Evolutionary conservation across 1,140 invertebrate genomes (phyloP).

Genomic region (Brachionus calyciflorus): DNA sequence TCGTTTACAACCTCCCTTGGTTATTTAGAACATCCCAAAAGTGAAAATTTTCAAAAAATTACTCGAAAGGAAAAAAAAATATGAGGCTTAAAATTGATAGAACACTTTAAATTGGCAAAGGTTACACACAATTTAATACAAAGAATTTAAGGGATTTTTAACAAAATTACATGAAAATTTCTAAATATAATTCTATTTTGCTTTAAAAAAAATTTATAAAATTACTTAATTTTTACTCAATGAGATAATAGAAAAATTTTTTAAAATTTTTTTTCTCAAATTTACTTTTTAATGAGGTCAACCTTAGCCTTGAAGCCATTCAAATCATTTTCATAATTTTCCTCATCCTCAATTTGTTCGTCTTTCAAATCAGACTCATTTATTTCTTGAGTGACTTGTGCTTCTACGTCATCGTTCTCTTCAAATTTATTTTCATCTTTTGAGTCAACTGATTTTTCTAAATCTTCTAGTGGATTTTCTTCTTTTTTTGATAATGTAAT

Average conservation of each 20-base stretch:
- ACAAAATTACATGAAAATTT: not conserved
- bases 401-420: constrained; percentile 48
- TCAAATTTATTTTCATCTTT: constrained; percentile 48
- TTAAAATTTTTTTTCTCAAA: not conserved
- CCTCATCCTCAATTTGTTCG: not conserved
- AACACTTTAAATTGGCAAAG: too few relatives aligned
- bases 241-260: not conserved
- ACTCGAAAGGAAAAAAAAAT: too few relatives aligned
- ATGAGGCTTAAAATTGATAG: too few relatives aligned
- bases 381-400: not conserved
- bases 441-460: constrained; percentile 51
- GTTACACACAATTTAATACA: too few relatives aligned
- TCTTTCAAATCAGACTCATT: not conserved
- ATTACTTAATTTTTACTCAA: not conserved
- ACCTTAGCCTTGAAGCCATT: not conserved
- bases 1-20: too few relatives aligned
- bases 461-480: not conserved
- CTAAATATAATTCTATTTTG: constrained; percentile 7
- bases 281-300: not conserved
- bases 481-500: not conserved
- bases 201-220: constrained; percentile 13
- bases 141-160: too few relatives aligned
- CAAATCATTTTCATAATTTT: not conserved
- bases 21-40: too few relatives aligned
- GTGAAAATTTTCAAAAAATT: too few relatives aligned